Base-by-base conservation (phyloP, 2,113 vertebrate species). In the Haliaeetus leucogaster region DNA sequence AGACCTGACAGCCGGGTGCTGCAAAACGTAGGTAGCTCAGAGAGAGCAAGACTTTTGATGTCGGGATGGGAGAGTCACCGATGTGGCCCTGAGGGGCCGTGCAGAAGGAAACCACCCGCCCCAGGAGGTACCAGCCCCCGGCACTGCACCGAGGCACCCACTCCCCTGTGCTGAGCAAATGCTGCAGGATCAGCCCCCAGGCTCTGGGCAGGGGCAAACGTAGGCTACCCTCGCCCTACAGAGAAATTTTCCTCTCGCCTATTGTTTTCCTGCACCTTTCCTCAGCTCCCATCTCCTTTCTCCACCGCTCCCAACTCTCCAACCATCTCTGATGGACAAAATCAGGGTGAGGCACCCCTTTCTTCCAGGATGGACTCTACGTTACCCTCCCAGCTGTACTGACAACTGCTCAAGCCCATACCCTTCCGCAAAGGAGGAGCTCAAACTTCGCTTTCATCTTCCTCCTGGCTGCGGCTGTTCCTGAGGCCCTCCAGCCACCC, bases 381-480 rank as follows among this genome's bases (percentile, higher is more conserved):
- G 4, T 84, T 66, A 53, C 72, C 63, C 88, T 95, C 89, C 72
- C 94, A 88, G 76, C 66, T 89, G 76, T 83, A 93, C 86, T 48
- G 56, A 93, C 56, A 70, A 80, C 19, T 21, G 25, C 93, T 96
- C 88, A 36, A 77, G 29, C 65, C 68, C 16, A 9, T 89, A 89
- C 70, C 58, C 62, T 97, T 93, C 94, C 89, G 93, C 79, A 95
- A 96, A 93, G 96, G 95, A 93, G 83, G 53, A 95, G 86, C 93
- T 98, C 96, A 95, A 91, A 98, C 96, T 97, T 97, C 77, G 79
- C 79, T 97, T 53, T 97, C 96, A 93, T 96, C 97, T 93, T 98
- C 88, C 90, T 96, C 96, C 96, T 22, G 55, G 91, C 86, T 97
- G 93, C 2, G 83, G 91, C 96, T 78, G 93, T 93, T 98, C 97